Conservation (phyloP, 2,888 invertebrate species). For the Andrena camellia region DNA sequence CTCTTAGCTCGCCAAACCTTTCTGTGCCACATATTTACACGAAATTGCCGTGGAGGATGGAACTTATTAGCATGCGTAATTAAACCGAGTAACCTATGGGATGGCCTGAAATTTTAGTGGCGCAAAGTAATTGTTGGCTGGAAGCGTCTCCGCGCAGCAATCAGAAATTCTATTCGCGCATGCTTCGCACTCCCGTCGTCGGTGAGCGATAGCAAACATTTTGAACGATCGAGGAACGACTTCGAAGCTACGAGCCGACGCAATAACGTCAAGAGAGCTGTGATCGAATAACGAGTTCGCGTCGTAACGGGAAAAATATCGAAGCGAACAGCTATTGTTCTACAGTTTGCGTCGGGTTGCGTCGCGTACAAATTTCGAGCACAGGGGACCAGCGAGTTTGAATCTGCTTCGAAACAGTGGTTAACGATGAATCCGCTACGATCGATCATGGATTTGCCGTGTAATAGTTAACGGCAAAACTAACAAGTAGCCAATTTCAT, state of each 20-base stretch:
- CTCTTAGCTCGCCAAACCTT: not conserved
- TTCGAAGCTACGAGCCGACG: not conserved
- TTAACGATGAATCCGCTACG: not conserved
- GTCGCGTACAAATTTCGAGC: not conserved
- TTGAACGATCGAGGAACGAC: constrained; percentile 6
- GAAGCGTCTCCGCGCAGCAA: not conserved
- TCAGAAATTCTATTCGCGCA: not conserved
- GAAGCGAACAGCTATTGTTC: not conserved
- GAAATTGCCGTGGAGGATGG: not conserved
- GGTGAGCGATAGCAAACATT: constrained; percentile 3
- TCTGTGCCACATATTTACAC: not conserved
- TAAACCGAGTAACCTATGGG: constrained; percentile 1
- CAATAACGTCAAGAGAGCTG: constrained; percentile 4
- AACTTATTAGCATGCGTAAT: constrained; percentile 34
- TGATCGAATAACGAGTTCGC: not conserved
- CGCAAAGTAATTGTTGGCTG: constrained; percentile 17
- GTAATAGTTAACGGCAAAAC: not conserved
- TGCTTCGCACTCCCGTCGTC: not conserved
- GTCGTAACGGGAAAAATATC: constrained; percentile 11
- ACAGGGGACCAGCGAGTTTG: not conserved
- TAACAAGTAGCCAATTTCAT: not conserved
- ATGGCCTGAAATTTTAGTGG: constrained; percentile 18
- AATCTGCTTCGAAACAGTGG: not conserved
- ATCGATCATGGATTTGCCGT: not conserved
- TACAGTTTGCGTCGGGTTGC: not conserved